Percentiles rank a stretch among this genome's conserved stretches.
Evolutionary conservation across 1,140 invertebrate species (phyloP).

Genomic region (Neomicropteryx cornuta): DNA sequence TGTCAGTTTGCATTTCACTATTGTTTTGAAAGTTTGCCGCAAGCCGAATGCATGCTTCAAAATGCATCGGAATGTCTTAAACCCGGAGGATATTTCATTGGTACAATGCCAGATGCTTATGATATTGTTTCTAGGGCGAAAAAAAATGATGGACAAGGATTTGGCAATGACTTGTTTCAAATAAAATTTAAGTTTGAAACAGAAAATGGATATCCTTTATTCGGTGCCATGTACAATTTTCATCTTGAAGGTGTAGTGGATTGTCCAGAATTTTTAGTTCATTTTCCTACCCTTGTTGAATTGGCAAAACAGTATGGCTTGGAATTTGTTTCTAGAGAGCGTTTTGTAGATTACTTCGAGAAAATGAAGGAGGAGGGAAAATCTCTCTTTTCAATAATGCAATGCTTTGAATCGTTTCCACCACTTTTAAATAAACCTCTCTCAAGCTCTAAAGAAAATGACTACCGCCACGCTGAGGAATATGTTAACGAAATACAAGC

Average conservation of each 20-base stretch:
- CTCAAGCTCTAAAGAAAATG: constrained; percentile 44
- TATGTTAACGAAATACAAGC: constrained; percentile 39
- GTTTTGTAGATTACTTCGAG: constrained; percentile 76
- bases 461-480: constrained; percentile 64
- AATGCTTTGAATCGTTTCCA: constrained; percentile 61
- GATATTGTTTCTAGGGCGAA: constrained; percentile 67
- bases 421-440: constrained; percentile 39
- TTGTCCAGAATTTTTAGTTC: constrained; percentile 96
- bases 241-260: constrained; percentile 91
- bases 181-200: constrained; percentile 69
- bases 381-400: constrained; percentile 61
- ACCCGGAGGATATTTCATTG: constrained; percentile 91
- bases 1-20: constrained; percentile 98
- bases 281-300: constrained; percentile 78
- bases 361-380: constrained; percentile 49
- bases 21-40: constrained; percentile 84
- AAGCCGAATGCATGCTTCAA: constrained; percentile 84
- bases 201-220: constrained; percentile 65
- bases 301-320: constrained; percentile 74
- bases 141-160: constrained; percentile 46
- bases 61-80: constrained; percentile 85
- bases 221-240: constrained; percentile 96
- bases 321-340: constrained; percentile 58
- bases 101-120: constrained; percentile 88
- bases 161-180: constrained; percentile 81